A percentile compares a stretch with the other conserved stretches of the same genome.
phyloP scores from a whole-genome alignment of 2,113 vertebrate species.

The Psettodes erumei region DNA sequence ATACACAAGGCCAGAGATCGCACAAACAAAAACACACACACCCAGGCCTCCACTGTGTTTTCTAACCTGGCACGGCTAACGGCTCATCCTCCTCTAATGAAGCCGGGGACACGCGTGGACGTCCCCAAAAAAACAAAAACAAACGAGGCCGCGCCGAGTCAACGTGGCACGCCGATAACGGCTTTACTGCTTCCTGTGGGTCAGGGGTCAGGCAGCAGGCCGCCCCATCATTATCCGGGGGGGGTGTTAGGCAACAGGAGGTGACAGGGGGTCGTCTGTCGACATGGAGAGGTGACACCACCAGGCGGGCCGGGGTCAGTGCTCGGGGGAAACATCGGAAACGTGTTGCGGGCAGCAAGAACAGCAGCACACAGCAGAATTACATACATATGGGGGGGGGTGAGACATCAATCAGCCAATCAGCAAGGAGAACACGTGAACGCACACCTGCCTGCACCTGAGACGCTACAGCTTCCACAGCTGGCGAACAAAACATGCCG shows the following conservation, averaged over 20 bases:
- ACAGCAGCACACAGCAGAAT: no score
- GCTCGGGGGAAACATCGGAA: neutral
- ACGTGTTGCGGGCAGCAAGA: no score
- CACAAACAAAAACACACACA: slow-evolving; percentile 23
- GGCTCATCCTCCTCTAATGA: slow-evolving; percentile 21
- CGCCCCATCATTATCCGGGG: slow-evolving; percentile 11
- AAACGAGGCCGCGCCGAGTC: slow-evolving; percentile 12
- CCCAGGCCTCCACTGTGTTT: slow-evolving; percentile 10
- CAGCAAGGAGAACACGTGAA: no score
- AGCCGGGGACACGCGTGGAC: neutral
- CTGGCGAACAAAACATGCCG: no score
- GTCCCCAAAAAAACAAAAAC: slow-evolving; percentile 51
- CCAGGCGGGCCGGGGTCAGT: neutral
- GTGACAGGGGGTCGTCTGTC: slow-evolving; percentile 38
- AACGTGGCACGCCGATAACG: slow-evolving; percentile 53
- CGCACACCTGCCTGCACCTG: no score
- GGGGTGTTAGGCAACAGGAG: slow-evolving; percentile 35
- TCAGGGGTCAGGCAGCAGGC: slow-evolving; percentile 59
- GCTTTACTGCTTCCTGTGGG: slow-evolving; percentile 63
- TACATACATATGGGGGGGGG: no score
- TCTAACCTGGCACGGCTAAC: slow-evolving; percentile 7
- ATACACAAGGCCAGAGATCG: slow-evolving; percentile 6
- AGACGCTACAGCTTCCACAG: no score
- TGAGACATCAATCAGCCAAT: no score
- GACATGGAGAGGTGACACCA: slow-evolving; percentile 16